phyloP scores from a whole-genome alignment of 2,113 vertebrate genomes.

The Aptenodytes patagonicus region DNA sequence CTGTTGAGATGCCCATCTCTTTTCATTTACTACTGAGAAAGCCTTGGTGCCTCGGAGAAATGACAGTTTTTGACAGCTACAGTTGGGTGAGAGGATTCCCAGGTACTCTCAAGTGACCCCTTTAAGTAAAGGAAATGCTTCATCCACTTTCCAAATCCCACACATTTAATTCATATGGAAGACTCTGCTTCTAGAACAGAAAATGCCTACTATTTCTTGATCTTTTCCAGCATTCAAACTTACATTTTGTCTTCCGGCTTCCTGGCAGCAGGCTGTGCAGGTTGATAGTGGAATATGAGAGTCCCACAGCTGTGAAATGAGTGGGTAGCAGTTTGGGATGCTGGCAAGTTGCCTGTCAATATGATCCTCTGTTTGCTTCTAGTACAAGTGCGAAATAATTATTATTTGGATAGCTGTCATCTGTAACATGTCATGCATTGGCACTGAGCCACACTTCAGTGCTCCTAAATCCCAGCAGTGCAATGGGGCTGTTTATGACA shows the following conservation, averaged over 20 bases:
- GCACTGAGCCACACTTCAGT: not conserved
- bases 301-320: conserved; percentile 21
- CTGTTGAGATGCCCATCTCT: not conserved
- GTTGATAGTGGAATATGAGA: not conserved
- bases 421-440: not conserved
- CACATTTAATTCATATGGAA: not conserved
- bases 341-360: not conserved
- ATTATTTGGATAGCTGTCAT: not conserved
- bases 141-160: not conserved
- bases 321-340: not conserved
- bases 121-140: not conserved
- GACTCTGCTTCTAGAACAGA: not conserved
- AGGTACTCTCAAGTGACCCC: not conserved
- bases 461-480: not conserved
- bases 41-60: not conserved
- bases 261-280: not conserved
- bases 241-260: conserved; percentile 27
- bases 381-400: not conserved
- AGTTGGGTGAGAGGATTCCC: not conserved
- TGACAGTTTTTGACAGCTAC: not conserved
- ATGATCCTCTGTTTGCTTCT: not conserved
- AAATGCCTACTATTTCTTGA: not conserved
- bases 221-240: conserved; percentile 7
- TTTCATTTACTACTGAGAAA: not conserved
- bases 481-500: not conserved